Base-by-base conservation (phyloP, 2,888 invertebrate genomes). In the Aphidius colemani region DNA sequence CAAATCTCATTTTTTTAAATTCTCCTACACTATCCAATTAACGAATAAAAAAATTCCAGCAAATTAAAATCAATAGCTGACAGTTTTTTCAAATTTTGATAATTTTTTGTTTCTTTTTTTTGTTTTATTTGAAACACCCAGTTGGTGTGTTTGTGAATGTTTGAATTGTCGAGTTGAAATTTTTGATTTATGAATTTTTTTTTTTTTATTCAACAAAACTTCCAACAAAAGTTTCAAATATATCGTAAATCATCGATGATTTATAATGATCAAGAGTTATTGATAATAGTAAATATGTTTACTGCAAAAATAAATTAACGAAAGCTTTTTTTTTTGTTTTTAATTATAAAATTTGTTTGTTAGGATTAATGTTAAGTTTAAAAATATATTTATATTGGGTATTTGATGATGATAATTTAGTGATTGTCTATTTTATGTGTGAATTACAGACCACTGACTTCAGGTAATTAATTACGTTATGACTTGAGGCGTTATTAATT, bases 201-300 rank as follows among this genome's bases (percentile, higher is more conserved):
- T 46, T 57, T 46, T 57, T 57, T 46, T 40, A 57, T 57, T 57
- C 40, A 39, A 57, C 39, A 57, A 57, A 57, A 46, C 57, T 46
- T 48, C 11, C 57, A 11, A 30, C 13, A 46, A 46, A 46, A 39
- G 57, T 57, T 57, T 57, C 39, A 40, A 39, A n/a, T 57, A 39
- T 9, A 3, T 39, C 41, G 10, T n/a, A 18, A 30, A 46, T 46
- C 10, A 46, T 46, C 11, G 45, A 39, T 46, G 57, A 57, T 57
- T 57, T 57, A 57, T 57, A n/a, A 46, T 57, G 57, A 57, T 57
- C 46, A 46, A 45, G 57, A 57, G 46, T 57, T 45, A 57, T 57
- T 56, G 46, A 56, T 57, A 11, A 7, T 48, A 10, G 13, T 48
- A 13, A 48, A 48, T 48, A 13, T 11, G 7, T 48, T 7, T 48